Conservation (phyloP, 1,140 invertebrate species). For the Bradysia coprophila region DNA sequence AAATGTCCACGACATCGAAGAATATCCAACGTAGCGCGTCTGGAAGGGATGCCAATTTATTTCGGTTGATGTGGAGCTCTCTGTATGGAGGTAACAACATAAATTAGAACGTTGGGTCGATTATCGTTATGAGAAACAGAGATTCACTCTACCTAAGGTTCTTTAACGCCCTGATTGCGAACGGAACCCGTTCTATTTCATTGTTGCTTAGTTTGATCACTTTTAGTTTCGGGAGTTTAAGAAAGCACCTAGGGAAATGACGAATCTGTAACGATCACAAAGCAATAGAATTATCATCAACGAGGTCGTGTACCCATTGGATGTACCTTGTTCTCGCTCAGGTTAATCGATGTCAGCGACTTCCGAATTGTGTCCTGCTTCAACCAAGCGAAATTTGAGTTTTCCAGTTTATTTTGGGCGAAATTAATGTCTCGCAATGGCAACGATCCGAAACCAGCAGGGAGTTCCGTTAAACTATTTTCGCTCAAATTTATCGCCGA, state of each 20-base stretch:
- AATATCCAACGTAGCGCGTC: slow-evolving; percentile 13
- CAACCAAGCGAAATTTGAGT: slow-evolving; percentile 40
- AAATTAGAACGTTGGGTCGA: not conserved
- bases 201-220: slow-evolving; percentile 43
- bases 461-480: slow-evolving; percentile 54
- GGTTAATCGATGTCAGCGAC: slow-evolving; percentile 13
- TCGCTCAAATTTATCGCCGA: slow-evolving; percentile 51
- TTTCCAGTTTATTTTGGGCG: slow-evolving; percentile 46
- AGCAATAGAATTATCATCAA: too few species aligned
- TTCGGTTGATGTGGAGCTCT: slow-evolving; percentile 25
- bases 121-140: not conserved
- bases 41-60: slow-evolving; percentile 30
- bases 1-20: slow-evolving; percentile 16
- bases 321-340: slow-evolving; percentile 16
- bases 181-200: slow-evolving; percentile 32
- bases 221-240: slow-evolving; percentile 29
- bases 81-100: not conserved
- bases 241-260: slow-evolving; percentile 14
- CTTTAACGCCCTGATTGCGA: slow-evolving; percentile 33
- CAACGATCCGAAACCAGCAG: slow-evolving; percentile 44
- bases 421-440: slow-evolving; percentile 49
- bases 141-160: too few species aligned
- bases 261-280: too few species aligned
- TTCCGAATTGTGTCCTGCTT: slow-evolving; percentile 24
- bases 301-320: too few species aligned